phyloP scores from a whole-genome alignment of 2,797 vertebrate species.

The Bradypodion ventrale region DNA sequence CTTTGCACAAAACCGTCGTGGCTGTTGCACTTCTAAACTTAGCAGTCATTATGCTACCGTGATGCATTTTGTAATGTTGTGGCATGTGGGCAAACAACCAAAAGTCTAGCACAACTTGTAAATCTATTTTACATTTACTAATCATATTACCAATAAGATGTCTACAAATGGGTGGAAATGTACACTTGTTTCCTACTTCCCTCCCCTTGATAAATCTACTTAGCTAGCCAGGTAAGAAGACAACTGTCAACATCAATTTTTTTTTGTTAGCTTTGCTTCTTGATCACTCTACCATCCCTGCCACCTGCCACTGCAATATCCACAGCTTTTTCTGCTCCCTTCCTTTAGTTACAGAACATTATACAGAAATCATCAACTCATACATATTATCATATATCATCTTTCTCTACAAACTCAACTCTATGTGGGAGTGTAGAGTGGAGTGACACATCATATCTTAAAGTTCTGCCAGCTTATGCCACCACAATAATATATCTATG shows the following conservation, averaged over 20 bases:
- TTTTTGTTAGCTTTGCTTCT: not conserved
- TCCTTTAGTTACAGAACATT: not conserved
- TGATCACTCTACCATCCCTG: not conserved
- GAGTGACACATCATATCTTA: no score
- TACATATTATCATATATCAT: not conserved
- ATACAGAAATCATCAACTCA: not conserved
- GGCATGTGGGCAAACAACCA: not conserved
- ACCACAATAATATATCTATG: not conserved
- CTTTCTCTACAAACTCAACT: not conserved
- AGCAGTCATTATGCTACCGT: not conserved
- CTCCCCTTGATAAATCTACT: not conserved
- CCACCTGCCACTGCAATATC: not conserved
- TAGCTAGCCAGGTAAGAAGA: not conserved
- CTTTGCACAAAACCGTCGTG: slow-evolving; percentile 18
- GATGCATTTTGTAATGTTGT: not conserved
- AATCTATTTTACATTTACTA: not conserved
- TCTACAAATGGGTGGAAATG: not conserved
- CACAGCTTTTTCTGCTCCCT: not conserved
- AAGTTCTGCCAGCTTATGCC: not conserved
- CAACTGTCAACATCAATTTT: not conserved
- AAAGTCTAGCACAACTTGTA: not conserved
- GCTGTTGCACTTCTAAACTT: not conserved
- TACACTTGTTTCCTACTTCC: not conserved
- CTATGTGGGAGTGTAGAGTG: not conserved
- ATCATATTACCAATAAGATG: not conserved